A percentile compares a stretch with the other conserved stretches of the same genome.
Evolutionary conservation across 2,888 invertebrate species (phyloP).

Genomic region (Thalpophila matura): DNA sequence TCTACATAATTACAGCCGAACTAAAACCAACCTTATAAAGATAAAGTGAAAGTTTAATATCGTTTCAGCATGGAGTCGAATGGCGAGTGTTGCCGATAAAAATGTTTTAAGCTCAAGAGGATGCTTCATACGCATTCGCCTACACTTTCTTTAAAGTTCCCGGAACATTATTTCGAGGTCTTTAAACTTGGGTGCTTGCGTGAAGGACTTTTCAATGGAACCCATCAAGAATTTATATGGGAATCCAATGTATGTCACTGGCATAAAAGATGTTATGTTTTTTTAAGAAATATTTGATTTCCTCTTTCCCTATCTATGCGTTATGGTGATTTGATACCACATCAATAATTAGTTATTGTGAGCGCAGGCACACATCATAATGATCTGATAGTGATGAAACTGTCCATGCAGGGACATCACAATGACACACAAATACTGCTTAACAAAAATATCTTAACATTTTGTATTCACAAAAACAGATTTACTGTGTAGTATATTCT

Average conservation of each 20-base stretch:
- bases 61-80: conserved; percentile 7
- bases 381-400: no score
- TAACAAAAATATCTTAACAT: neutral
- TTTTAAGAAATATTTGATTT: no score
- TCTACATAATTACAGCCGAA: conserved; percentile 53
- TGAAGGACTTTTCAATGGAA: conserved; percentile 42
- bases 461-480: conserved; percentile 24
- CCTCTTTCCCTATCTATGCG: no score
- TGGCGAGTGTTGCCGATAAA: conserved; percentile 69
- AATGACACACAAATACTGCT: neutral
- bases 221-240: conserved; percentile 40
- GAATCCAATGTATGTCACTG: conserved; percentile 1
- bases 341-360: no score
- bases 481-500: conserved; percentile 5
- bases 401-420: no score
- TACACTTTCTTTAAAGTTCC: conserved; percentile 68
- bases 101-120: conserved; percentile 73
- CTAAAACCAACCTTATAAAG: conserved; percentile 53
- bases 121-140: conserved; percentile 69
- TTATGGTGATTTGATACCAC: no score
- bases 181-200: conserved; percentile 57
- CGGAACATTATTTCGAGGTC: conserved; percentile 65
- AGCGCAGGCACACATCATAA: no score
- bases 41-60: conserved; percentile 38
- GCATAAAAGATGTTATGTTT: neutral